Conservation (phyloP, 2,113 vertebrate species). For the Cnemophilus loriae region DNA sequence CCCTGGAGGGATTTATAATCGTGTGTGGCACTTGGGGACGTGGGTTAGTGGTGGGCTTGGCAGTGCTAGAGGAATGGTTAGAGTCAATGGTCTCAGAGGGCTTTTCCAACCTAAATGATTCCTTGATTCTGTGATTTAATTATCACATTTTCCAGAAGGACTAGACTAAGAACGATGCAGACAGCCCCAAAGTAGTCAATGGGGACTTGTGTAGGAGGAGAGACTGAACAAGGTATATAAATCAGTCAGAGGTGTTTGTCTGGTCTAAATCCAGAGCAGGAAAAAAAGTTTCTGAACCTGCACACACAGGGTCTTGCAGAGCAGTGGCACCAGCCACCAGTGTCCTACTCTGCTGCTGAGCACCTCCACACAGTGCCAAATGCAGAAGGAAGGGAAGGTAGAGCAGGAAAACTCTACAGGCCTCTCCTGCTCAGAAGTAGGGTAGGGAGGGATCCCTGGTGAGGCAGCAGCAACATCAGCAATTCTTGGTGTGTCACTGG, state of each 20-base stretch:
- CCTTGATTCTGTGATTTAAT: background rate
- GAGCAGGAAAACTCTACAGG: background rate
- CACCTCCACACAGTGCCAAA: background rate
- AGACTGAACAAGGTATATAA: background rate
- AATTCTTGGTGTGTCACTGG: background rate
- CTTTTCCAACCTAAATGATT: background rate
- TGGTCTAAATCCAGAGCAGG: background rate
- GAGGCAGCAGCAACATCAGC: background rate
- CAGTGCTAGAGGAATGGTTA: background rate
- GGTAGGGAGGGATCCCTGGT: background rate
- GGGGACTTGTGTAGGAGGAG: background rate
- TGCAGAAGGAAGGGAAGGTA: background rate
- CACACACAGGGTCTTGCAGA: fast-evolving
- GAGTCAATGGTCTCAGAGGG: background rate
- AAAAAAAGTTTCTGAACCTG: background rate
- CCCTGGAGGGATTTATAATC: background rate
- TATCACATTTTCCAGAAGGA: background rate
- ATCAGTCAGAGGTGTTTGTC: background rate
- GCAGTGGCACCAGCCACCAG: background rate
- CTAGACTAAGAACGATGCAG: background rate
- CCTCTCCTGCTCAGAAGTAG: background rate
- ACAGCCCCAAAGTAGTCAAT: background rate
- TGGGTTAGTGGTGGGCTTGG: background rate
- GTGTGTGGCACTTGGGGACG: background rate
- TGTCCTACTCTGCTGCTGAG: background rate